These are phyloP conservation scores for Panagrolaimus sp. DNA, from an alignment of 1,140 invertebrate genomes.

Conservation along the genomic window DNA sequence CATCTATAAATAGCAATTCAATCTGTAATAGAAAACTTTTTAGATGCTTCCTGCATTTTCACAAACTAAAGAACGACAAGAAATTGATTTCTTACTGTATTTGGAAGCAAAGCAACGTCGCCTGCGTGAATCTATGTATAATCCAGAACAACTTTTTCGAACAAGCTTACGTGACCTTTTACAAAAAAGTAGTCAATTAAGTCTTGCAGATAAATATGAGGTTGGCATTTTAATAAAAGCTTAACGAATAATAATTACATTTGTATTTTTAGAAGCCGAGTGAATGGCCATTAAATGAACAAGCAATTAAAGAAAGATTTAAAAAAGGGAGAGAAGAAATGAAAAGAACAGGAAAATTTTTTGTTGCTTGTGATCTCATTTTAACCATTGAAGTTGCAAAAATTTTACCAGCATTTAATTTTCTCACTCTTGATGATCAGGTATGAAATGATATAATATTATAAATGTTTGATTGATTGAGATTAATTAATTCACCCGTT, in stretches of 20 bases:
- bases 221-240: neutral
- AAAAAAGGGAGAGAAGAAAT: neutral
- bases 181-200: neutral
- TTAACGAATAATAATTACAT: neutral
- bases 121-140: neutral
- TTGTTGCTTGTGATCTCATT: neutral
- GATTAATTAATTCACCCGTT: neutral
- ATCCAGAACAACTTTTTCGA: neutral
- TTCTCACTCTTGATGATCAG: neutral
- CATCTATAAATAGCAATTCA: neutral
- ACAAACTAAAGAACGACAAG: neutral
- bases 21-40: neutral
- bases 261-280: neutral
- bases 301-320: slow-evolving; percentile 1
- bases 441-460: neutral
- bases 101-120: slow-evolving; percentile 11
- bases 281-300: slow-evolving; percentile 9
- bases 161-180: neutral
- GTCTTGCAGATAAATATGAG: slow-evolving; percentile 7
- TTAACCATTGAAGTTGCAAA: slow-evolving; percentile 15
- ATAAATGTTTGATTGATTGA: no score
- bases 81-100: slow-evolving; percentile 7
- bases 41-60: slow-evolving; percentile 11
- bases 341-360: neutral
- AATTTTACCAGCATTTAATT: neutral